Conservation (phyloP, 2,888 invertebrate species). For the Lordiphosa fenestrarum region DNA sequence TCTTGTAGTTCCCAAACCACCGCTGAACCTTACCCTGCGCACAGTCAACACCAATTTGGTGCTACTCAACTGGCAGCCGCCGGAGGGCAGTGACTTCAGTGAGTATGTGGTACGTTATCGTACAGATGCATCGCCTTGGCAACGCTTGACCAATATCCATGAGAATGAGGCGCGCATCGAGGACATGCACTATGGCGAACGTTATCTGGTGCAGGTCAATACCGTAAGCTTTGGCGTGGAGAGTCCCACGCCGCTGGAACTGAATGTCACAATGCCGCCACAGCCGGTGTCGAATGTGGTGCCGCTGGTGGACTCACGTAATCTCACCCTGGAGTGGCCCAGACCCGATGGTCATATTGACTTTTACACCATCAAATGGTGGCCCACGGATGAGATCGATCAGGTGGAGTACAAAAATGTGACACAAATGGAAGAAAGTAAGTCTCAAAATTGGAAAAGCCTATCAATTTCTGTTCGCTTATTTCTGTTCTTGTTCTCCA, state of each 20-base stretch:
- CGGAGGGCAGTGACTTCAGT: slow-evolving; percentile 86
- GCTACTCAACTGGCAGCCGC: slow-evolving; percentile 86
- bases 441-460: slow-evolving; percentile 38
- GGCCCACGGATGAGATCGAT: slow-evolving; percentile 83
- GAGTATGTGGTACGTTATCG: slow-evolving; percentile 90
- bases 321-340: slow-evolving; percentile 95
- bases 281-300: slow-evolving; percentile 92
- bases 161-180: slow-evolving; percentile 88
- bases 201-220: slow-evolving; percentile 92
- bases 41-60: slow-evolving; percentile 90
- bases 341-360: slow-evolving; percentile 92
- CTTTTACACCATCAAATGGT: slow-evolving; percentile 88
- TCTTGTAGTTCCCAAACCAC: slow-evolving; percentile 88
- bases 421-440: slow-evolving; percentile 77
- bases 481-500: background rate
- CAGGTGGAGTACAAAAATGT: slow-evolving; percentile 82
- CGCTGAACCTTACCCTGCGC: slow-evolving; percentile 88
- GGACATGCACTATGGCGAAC: slow-evolving; percentile 94
- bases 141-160: slow-evolving; percentile 85
- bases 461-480: too few relatives aligned
- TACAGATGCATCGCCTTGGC: slow-evolving; percentile 87
- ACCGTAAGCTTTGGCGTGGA: slow-evolving; percentile 92
- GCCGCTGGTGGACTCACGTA: slow-evolving; percentile 91
- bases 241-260: slow-evolving; percentile 88
- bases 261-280: slow-evolving; percentile 93